Evolutionary conservation across 2,888 invertebrate species (phyloP).

Genomic region (Diaperis boleti): DNA sequence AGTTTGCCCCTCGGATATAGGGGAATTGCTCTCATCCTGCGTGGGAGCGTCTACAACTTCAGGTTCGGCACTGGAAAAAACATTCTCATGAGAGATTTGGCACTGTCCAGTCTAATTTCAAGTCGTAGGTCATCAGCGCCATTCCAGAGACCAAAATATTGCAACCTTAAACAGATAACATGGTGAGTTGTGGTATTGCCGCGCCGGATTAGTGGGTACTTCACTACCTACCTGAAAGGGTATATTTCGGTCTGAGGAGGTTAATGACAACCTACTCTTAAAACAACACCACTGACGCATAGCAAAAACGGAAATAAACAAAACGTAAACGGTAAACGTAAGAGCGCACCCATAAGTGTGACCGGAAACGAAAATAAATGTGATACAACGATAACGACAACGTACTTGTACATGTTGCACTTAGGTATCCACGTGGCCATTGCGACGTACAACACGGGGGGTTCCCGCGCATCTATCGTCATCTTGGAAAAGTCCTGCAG

Average conservation of each 20-base stretch:
- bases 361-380: conserved; percentile 11
- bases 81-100: conserved; percentile 40
- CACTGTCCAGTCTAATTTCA: conserved; percentile 33
- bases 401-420: conserved; percentile 66
- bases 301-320: conserved; percentile 1
- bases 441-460: conserved; percentile 79
- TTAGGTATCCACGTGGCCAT: conserved; percentile 83
- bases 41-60: not conserved
- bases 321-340: not conserved
- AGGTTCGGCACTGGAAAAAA: conserved; percentile 49
- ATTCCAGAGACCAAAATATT: conserved; percentile 64
- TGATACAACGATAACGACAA: conserved; percentile 15
- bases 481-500: conserved; percentile 74
- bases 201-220: no score
- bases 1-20: no score
- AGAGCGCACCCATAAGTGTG: not conserved
- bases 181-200: no score
- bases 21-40: no score
- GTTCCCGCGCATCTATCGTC: conserved; percentile 69
- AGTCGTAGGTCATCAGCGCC: conserved; percentile 60
- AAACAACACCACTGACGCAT: not conserved
- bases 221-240: conserved; percentile 52
- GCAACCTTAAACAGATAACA: conserved; percentile 43
- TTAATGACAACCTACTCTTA: conserved; percentile 56
- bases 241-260: conserved; percentile 64